Percentiles rank a stretch among this genome's conserved stretches.
phyloP scores from a whole-genome alignment of 2,888 invertebrate genomes.

The Melanostoma scalare region DNA sequence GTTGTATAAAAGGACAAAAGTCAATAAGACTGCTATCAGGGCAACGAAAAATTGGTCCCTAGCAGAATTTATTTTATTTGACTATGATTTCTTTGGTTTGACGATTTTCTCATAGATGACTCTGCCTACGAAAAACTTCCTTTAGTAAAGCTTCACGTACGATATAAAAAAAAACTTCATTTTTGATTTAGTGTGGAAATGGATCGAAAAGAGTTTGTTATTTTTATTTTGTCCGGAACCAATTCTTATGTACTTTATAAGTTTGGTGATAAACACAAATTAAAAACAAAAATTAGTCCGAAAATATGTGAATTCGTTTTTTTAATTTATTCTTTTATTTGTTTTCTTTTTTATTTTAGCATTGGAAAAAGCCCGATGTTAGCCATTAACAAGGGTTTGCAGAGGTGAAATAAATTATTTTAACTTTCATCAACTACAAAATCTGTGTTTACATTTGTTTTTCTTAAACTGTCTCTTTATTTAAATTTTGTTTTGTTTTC shows the following conservation, averaged over 20 bases:
- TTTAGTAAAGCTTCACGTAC: too few species aligned
- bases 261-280: background rate
- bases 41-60: too few species aligned
- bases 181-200: too few species aligned
- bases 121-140: too few species aligned
- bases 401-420: conserved; percentile 87
- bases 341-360: conserved; percentile 85
- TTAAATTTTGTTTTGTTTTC: conserved; percentile 39
- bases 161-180: too few species aligned
- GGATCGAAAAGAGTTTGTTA: background rate
- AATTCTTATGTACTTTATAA: too few species aligned
- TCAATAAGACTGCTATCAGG: too few species aligned
- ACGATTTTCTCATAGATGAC: too few species aligned
- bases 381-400: conserved; percentile 93
- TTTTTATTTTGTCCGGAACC: conserved; percentile 8
- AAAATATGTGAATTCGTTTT: conserved; percentile 68
- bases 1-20: too few species aligned
- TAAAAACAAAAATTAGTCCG: conserved; percentile 54
- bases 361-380: conserved; percentile 90
- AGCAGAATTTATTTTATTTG: too few species aligned
- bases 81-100: too few species aligned
- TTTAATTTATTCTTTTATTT: conserved; percentile 69
- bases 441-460: too few species aligned
- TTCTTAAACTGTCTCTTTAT: conserved; percentile 4
- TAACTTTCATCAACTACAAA: conserved; percentile 14